phyloP scores from a whole-genome alignment of 1,140 invertebrate genomes.

The Maniola jurtina region DNA sequence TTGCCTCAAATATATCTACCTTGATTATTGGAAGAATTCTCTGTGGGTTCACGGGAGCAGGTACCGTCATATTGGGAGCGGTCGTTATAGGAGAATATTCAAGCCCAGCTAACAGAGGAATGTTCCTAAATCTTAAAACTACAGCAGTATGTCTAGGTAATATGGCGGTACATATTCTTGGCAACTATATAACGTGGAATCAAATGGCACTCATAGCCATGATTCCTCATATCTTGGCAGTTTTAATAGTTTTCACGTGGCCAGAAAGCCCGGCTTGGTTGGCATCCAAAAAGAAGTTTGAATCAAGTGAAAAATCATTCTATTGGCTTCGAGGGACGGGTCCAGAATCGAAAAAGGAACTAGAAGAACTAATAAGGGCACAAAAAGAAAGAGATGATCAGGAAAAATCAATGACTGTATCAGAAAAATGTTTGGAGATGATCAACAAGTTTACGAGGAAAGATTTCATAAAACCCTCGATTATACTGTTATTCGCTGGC shows the following conservation, averaged over 20 bases:
- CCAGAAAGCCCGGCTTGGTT: constrained; percentile 64
- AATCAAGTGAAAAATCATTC: constrained; percentile 48
- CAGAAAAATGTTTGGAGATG: constrained; percentile 30
- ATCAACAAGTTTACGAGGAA: constrained; percentile 51
- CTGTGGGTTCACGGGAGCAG: constrained; percentile 47
- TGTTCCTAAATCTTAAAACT: constrained; percentile 64
- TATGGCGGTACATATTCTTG: constrained; percentile 47
- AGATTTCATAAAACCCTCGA: constrained; percentile 54
- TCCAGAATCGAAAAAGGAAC: constrained; percentile 40
- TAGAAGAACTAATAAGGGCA: constrained; percentile 46
- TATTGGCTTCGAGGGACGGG: constrained; percentile 52
- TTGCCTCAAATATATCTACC: constrained; percentile 37
- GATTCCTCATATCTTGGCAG: constrained; percentile 37
- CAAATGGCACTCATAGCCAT: constrained; percentile 46
- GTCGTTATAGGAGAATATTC: constrained; percentile 63
- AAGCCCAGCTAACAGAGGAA: constrained; percentile 53
- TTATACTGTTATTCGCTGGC: constrained; percentile 43
- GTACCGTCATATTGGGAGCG: constrained; percentile 54
- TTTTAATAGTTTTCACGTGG: constrained; percentile 52
- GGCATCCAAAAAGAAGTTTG: constrained; percentile 44
- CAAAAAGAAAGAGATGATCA: constrained; percentile 40
- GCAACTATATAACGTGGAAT: constrained; percentile 50
- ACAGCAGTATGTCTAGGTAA: constrained; percentile 52
- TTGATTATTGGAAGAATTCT: constrained; percentile 51
- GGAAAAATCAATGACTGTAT: not conserved